These are phyloP conservation scores for Gymnocheta viridis DNA, from an alignment of 2,888 invertebrate species.

Conservation along the genomic window DNA sequence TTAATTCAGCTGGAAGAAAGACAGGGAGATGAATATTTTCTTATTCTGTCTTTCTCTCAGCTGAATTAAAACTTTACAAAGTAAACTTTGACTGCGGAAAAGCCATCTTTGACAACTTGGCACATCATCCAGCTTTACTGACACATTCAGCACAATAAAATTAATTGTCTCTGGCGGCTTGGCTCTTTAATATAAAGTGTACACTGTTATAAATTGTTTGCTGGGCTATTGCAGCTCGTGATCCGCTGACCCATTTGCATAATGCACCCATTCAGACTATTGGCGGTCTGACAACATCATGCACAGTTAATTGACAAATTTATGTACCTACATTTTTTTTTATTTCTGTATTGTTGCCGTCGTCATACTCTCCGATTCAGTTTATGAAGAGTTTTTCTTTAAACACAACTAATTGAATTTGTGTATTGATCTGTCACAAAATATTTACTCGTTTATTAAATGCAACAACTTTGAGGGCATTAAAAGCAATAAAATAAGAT, in stretches of 20 bases:
- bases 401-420: constrained; percentile 4
- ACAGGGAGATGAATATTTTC: no score
- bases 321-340: no score
- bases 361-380: neutral
- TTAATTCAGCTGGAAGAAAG: no score
- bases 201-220: neutral
- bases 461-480: constrained; percentile 12
- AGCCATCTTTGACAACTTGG: no score
- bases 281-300: neutral
- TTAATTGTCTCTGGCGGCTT: no score
- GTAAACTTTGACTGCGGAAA: no score
- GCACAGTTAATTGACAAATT: constrained; percentile 46
- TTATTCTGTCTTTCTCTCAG: no score
- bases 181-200: no score
- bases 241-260: neutral
- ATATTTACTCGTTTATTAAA: neutral
- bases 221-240: neutral
- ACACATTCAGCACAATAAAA: no score
- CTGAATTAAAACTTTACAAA: no score
- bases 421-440: constrained; percentile 13
- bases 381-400: neutral
- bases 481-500: constrained; percentile 21
- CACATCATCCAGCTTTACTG: no score
- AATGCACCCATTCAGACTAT: neutral
- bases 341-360: neutral